Evolutionary conservation across 2,113 vertebrate species (phyloP).

Genomic region (Alouatta palliata): DNA sequence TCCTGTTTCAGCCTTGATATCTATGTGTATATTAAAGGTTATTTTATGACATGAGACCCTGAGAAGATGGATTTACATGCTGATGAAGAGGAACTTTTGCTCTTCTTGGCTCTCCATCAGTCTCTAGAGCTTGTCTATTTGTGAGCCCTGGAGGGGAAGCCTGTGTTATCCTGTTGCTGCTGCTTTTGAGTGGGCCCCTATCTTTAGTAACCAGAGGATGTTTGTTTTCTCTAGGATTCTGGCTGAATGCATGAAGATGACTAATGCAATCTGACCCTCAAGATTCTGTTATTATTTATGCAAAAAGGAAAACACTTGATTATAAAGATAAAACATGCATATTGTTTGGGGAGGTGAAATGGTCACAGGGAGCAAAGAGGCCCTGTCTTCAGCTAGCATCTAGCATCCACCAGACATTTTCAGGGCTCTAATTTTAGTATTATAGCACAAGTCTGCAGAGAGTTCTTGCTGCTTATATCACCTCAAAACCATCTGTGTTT

Average conservation of each 20-base stretch:
- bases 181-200: not conserved
- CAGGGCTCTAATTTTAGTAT: not conserved
- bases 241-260: not conserved
- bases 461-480: not conserved
- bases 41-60: not conserved
- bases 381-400: too few species aligned
- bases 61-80: not conserved
- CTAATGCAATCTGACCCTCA: not conserved
- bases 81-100: not conserved
- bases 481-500: slow-evolving; percentile 17
- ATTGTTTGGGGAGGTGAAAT: not conserved
- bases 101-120: not conserved
- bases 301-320: not conserved
- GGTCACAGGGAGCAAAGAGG: not conserved
- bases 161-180: not conserved
- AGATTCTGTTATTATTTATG: not conserved
- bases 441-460: not conserved
- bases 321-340: not conserved
- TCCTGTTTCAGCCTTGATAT: not conserved
- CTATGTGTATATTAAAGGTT: not conserved
- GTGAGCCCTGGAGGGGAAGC: not conserved
- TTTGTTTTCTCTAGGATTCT: slow-evolving; percentile 29
- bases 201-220: not conserved
- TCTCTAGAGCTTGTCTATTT: not conserved
- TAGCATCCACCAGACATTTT: not conserved